Evolutionary conservation across 2,113 vertebrate species (phyloP), one percentile per base, ranked within the genome.

Genomic region (Eclectus roratus): DNA sequence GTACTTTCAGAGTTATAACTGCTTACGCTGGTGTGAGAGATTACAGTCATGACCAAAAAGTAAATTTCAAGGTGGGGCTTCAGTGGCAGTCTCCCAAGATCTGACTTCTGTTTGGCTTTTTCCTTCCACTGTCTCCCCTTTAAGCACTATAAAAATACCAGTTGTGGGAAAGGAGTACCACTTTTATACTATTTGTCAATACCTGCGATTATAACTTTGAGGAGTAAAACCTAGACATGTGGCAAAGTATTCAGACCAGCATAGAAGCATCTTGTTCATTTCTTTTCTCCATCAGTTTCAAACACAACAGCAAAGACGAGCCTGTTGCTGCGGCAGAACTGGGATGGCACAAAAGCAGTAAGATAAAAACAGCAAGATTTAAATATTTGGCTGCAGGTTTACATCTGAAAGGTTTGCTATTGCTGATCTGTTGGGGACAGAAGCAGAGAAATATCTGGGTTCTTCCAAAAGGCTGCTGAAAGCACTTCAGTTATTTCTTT

Each of bases 281-380:
- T 35, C 11, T 76, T 43, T 68, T 69, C 65, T 85, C n/a, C 20
- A 11, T 46, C 35, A 27, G 73, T 60, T 85, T 80, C 29, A 17
- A 69, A 78, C 29, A 69, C 39, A 69, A 20, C 0, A 0, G 68
- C 0, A 0, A 83, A 80, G 33, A 77, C 16, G 15, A 88, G 0
- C 52, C 35, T 73, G 3, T 79, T 66, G 13, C 68, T 49, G 33
- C 77, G 52, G 43, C 33, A 80, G 47, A 85, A 76, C 0, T 64
- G 17, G 25, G 13, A 39, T 71, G 58, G 29, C 29, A 76, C 44
- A 83, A 80, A 73, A 84, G 25, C 37, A 78, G 1, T 21, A 70
- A 86, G 44, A 88, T 37, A 65, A 68, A 85, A 11, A 0, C 66
- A 93, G 2, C 56, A 63, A 31, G 6, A 6, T 3, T n/a, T 41